Base-by-base conservation (phyloP, 2,888 invertebrate genomes). In the Eumerus sabulonum region DNA sequence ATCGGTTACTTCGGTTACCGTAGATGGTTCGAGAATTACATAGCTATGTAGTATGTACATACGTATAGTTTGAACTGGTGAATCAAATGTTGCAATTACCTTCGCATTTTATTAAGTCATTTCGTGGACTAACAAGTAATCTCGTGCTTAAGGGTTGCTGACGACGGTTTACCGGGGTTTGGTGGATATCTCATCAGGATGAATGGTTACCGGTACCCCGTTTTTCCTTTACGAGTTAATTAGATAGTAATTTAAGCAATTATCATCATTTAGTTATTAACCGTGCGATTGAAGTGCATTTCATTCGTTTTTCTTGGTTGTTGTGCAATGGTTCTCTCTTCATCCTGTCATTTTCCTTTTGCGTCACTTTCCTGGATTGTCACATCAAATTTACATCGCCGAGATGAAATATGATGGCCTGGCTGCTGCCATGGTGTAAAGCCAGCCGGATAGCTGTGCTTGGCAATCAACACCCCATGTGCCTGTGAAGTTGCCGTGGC, bases 241-340 rank as follows among this genome's bases (percentile, higher is more conserved):
- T 73, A 79, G 68, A 73, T 73, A 68, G 73, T 79, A 73, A 79
- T 73, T 79, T 59, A 44, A 64, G 63, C 73, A 79, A 79, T 79
- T 73, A 73, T 54, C 77, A 73, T 73, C 68, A 68, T 59, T 67
- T 38, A 62, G 56, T 72, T 56, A 77, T 72, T 67, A 72, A 60
- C 51, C 42, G 27, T 54, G 36, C 71, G 14, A 56, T 44, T 42
- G 38, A 47, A 47, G 18, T 36, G 50, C 44, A 62, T 60, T 50
- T 56, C 76, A 40, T 60, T 27, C 7, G 2, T 27, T 27, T 27
- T 27, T 27, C 19, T 45, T 40, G 45, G 51, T 57, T 38, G n/a
- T 36, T 36, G 1, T n/a, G 19, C 27, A 13, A 14, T 40, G 17
- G 19, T n/a, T 36, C 54, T 12, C 27, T 36, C 14, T 47, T 57